These are phyloP conservation scores for Euzetes globulus DNA, from an alignment of 2,888 invertebrate species.

Conservation along the genomic window DNA sequence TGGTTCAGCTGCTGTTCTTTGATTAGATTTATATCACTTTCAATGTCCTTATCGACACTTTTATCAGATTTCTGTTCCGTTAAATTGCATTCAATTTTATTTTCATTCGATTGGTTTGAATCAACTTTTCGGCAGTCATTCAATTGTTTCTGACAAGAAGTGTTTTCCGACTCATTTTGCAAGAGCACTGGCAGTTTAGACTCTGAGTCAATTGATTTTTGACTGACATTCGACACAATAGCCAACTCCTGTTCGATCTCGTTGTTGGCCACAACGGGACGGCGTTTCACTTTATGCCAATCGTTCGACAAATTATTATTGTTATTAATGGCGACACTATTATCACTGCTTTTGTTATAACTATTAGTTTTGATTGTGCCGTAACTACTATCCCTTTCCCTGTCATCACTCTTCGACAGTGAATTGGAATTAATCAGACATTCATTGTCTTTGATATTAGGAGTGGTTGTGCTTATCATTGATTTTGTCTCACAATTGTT, in stretches of 20 bases:
- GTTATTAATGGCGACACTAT: neutral
- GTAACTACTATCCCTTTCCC: neutral
- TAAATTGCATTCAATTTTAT: slow-evolving; percentile 1
- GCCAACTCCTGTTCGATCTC: slow-evolving; percentile 35
- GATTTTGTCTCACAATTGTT: slow-evolving; percentile 1
- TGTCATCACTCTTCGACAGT: slow-evolving; percentile 16
- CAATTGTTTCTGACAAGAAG: no score
- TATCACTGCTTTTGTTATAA: neutral
- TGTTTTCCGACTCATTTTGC: neutral
- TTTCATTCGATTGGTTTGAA: neutral
- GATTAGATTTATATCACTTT: slow-evolving; percentile 26
- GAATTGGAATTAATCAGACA: neutral
- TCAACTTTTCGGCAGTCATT: neutral
- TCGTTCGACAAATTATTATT: slow-evolving; percentile 27
- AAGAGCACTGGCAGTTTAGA: neutral
- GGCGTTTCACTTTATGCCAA: slow-evolving; percentile 35
- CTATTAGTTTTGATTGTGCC: neutral
- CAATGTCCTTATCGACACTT: slow-evolving; percentile 7
- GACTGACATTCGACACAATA: neutral
- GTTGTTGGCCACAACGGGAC: slow-evolving; percentile 33
- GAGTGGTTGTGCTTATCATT: neutral
- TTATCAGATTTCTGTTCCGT: neutral
- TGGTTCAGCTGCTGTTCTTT: neutral
- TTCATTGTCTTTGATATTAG: neutral
- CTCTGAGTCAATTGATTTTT: neutral